Conservation (phyloP, 2,797 vertebrate species). For the Spinibarbus caldwelli region DNA sequence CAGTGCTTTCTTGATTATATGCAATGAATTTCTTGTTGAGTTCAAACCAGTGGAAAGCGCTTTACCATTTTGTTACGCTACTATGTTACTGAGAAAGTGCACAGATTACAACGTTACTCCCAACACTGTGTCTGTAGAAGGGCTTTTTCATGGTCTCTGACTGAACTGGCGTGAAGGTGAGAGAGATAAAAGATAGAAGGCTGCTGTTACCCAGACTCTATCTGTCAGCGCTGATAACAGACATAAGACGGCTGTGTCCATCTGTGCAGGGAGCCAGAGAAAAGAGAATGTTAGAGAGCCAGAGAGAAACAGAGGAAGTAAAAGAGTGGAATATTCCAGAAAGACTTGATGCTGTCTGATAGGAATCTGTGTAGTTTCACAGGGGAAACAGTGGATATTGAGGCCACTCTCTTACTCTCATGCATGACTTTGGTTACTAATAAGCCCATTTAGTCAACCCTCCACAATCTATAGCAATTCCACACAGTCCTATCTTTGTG, state of each 20-base stretch:
- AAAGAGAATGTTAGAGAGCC: conserved; percentile 29
- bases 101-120: not conserved
- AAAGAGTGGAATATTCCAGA: conserved; percentile 30
- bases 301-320: conserved; percentile 18
- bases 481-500: not conserved
- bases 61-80: conserved; percentile 11
- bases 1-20: not conserved
- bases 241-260: conserved; percentile 40
- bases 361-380: conserved; percentile 19
- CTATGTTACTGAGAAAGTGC: conserved; percentile 8
- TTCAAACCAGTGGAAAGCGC: not conserved
- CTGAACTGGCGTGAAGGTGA: conserved; percentile 42
- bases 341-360: conserved; percentile 24
- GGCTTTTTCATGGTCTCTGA: conserved; percentile 42
- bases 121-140: conserved; percentile 9
- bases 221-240: conserved; percentile 59
- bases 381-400: not conserved
- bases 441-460: conserved; percentile 20
- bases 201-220: conserved; percentile 48
- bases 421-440: conserved; percentile 37
- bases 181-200: conserved; percentile 47
- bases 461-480: conserved; percentile 20
- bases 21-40: not conserved
- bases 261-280: conserved; percentile 33
- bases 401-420: not conserved